Evolutionary conservation across 2,888 invertebrate species (phyloP).

Genomic region (Polydesmus complanatus): DNA sequence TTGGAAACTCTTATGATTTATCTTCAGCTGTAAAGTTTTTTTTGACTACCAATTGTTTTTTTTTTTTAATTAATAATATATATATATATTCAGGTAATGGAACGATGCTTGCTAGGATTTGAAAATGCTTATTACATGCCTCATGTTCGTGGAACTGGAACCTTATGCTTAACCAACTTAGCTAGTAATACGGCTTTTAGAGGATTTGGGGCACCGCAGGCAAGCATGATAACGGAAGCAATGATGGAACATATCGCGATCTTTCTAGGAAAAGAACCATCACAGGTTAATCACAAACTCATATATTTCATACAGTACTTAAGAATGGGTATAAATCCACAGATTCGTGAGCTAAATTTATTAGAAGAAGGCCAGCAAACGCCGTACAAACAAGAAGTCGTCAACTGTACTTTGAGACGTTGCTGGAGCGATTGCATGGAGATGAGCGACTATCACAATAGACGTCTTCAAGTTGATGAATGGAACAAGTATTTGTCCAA

Average conservation of each 20-base stretch:
- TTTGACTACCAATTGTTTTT: no score
- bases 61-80: not conserved
- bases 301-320: not conserved
- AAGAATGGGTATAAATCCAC: not conserved
- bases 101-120: conserved; percentile 39
- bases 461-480: conserved; percentile 43
- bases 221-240: conserved; percentile 64
- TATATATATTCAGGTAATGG: conserved; percentile 30
- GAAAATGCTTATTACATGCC: conserved; percentile 70
- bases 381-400: conserved; percentile 58
- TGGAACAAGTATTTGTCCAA: conserved; percentile 58
- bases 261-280: conserved; percentile 47
- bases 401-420: conserved; percentile 51
- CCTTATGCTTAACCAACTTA: conserved; percentile 66
- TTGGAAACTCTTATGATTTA: conserved; percentile 67
- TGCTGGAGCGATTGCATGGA: conserved; percentile 68
- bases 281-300: conserved; percentile 38
- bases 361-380: conserved; percentile 63
- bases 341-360: conserved; percentile 54
- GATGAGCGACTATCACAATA: conserved; percentile 48
- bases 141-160: conserved; percentile 50
- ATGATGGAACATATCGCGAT: conserved; percentile 62
- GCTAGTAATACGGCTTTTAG: conserved; percentile 88
- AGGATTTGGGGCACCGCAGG: conserved; percentile 83
- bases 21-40: conserved; percentile 43